Evolutionary conservation across 2,113 vertebrate species (phyloP), one percentile per base, ranked within the genome.

Genomic region (Genyomyrus donnyi): DNA sequence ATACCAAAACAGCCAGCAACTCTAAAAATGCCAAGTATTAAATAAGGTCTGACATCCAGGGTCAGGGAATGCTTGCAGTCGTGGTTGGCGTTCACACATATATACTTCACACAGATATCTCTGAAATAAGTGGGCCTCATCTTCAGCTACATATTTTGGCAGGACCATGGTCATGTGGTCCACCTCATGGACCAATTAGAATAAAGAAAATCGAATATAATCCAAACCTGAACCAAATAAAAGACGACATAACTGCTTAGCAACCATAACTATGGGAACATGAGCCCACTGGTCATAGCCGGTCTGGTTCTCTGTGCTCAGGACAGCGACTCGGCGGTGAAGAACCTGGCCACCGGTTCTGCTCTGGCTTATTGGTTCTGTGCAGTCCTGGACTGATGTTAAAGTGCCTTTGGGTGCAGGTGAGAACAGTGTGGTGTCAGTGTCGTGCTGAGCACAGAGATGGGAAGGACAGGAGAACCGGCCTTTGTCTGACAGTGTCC

Each of bases 351-450:
- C 31, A 27, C 50, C 31, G 31, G 83, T 48, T 48, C 83, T 85
- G 83, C 10, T 48, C 83, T 85, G 83, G 85, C 50, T 87, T 27
- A 52, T 19, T 39, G 45, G 45, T 35, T 53, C 85, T 53, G 85
- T 17, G 24, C 31, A 35, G 27, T 35, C 27, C 10, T 13, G 50
- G 85, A 87, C 48, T 35, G 90, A 88, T 94, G 93, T 92, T 96
- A 96, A 96, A 96, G 96, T 96, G 96, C 96, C 92, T 94, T 94
- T 93, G 95, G 93, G 95, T 95, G 95, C 96, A 96, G 96, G 95
- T 95, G 94, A 91, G 89, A 89, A 88, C 90, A 52, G 52, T 92
- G 83, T 66, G 92, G 90, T 92, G 91, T 93, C 90, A 89, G 90
- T 77, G 87, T 85, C 39, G 84, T 74, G 89, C 74, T 35, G 77